phyloP scores from a whole-genome alignment of 2,113 vertebrate genomes.

The Nannospalax galili region DNA sequence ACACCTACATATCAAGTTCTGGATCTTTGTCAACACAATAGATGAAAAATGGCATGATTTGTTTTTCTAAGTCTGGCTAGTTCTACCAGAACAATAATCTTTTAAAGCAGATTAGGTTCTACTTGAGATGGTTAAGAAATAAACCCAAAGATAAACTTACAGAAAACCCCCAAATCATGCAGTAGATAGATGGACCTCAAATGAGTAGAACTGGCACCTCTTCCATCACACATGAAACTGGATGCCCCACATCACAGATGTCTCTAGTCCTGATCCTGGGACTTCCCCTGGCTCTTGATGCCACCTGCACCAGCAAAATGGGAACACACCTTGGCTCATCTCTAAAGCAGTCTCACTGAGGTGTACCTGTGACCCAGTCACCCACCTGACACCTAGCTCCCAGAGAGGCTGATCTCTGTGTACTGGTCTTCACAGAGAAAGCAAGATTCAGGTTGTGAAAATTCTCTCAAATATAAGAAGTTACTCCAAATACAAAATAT shows the following conservation, averaged over 20 bases:
- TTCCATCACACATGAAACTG: neutral
- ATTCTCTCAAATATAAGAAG: neutral
- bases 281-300: neutral
- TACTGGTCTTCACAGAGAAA: neutral
- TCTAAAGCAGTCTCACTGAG: neutral
- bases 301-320: neutral
- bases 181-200: neutral
- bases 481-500: neutral
- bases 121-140: neutral
- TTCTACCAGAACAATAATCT: constrained; percentile 46
- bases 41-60: neutral
- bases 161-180: neutral
- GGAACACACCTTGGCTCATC: neutral
- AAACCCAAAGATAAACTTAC: neutral
- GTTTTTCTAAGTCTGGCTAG: neutral
- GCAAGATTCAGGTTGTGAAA: neutral
- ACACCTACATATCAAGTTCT: neutral
- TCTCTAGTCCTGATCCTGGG: neutral
- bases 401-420: neutral
- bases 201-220: neutral
- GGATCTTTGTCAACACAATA: neutral
- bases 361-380: neutral
- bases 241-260: accelerated
- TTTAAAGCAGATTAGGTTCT: neutral
- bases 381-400: neutral